Evolutionary conservation across 53 echinoderm and acorn worm genomes (phyloP).

Genomic region (Crossaster papposus): DNA sequence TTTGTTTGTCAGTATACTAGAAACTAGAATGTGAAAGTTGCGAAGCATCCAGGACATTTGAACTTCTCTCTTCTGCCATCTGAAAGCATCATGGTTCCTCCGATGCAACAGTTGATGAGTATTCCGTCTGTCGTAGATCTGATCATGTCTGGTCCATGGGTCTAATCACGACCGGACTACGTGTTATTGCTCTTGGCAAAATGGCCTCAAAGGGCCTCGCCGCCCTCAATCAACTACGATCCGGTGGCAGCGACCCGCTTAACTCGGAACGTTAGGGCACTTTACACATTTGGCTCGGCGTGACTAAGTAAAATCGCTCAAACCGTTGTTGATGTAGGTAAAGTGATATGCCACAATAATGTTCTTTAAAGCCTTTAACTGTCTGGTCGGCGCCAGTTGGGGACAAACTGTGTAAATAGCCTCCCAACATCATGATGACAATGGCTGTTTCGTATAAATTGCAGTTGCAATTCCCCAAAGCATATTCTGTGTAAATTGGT

Average conservation of each 20-base stretch:
- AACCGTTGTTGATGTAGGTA: not conserved
- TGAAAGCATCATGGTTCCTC: not conserved
- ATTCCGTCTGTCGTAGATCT: conserved; percentile 21
- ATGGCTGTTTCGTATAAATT: not conserved
- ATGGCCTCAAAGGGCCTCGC: conserved; percentile 41
- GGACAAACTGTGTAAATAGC: conserved; percentile 2
- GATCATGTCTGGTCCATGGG: conserved; percentile 10
- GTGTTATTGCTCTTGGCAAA: conserved; percentile 45
- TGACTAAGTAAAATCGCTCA: not conserved
- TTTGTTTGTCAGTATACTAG: too few species aligned
- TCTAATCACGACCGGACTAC: not conserved
- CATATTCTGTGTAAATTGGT: not conserved
- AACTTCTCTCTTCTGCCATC: not conserved
- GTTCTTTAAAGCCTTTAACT: conserved; percentile 1
- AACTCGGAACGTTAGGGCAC: not conserved
- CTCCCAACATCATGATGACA: not conserved
- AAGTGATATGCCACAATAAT: not conserved
- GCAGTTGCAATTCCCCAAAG: not conserved
- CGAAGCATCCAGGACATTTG: not conserved
- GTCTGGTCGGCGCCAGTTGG: not conserved
- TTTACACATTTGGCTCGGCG: not conserved
- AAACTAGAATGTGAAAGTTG: not conserved
- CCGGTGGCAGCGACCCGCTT: not conserved
- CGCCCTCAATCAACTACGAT: not conserved
- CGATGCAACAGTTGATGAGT: conserved; percentile 14